Evolutionary conservation across 2,888 invertebrate species (phyloP).

Genomic region (Phalangium opilio): DNA sequence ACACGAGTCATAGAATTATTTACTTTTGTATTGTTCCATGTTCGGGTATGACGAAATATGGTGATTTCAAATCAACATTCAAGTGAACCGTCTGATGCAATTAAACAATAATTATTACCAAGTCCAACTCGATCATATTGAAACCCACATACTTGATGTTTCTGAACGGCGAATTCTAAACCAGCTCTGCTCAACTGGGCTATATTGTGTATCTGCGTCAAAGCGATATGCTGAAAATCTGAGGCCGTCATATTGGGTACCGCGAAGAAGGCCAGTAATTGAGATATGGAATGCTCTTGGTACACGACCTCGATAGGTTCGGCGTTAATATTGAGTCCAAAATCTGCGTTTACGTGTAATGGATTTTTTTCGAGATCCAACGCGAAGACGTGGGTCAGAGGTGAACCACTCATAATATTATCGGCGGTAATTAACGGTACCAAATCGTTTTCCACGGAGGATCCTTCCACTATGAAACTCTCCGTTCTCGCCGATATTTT

Average conservation of each 20-base stretch:
- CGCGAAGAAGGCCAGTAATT: constrained; percentile 51
- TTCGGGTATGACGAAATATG: constrained; percentile 59
- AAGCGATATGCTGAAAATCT: constrained; percentile 20
- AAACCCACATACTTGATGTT: constrained; percentile 33
- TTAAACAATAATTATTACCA: constrained; percentile 6
- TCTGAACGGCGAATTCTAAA: constrained; percentile 39
- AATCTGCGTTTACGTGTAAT: constrained; percentile 46
- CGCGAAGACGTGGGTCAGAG: constrained; percentile 52
- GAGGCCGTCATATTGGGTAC: constrained; percentile 24
- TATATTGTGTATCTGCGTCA: constrained; percentile 30
- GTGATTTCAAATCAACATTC: constrained; percentile 57
- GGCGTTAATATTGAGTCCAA: constrained; percentile 47
- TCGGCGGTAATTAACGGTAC: constrained; percentile 51
- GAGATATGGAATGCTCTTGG: constrained; percentile 57
- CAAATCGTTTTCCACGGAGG: constrained; percentile 52
- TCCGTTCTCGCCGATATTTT: constrained; percentile 54
- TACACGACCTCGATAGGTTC: constrained; percentile 61
- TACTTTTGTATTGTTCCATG: constrained; percentile 42
- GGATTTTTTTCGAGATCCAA: constrained; percentile 59
- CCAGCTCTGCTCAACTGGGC: constrained; percentile 32
- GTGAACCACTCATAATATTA: constrained; percentile 40
- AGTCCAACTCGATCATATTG: neutral
- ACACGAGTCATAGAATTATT: constrained; percentile 6
- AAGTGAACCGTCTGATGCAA: constrained; percentile 42
- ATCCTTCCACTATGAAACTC: constrained; percentile 57